Percentiles rank a stretch among this genome's conserved stretches.
phyloP scores from a whole-genome alignment of 2,113 vertebrate genomes.

The Oxyruncus cristatus region DNA sequence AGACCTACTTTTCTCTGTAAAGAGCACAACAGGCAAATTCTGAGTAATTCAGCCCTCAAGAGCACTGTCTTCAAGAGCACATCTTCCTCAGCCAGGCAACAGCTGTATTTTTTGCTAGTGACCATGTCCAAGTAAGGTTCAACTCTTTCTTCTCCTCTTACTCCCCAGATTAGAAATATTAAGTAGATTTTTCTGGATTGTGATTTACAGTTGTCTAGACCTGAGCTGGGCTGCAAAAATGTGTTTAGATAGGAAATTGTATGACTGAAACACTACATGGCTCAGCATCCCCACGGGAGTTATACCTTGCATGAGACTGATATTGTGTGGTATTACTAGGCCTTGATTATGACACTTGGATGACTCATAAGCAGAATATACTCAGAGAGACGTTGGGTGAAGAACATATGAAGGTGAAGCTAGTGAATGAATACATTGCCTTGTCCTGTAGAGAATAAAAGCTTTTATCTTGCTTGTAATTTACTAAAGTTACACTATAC shows the following conservation, averaged over 20 bases:
- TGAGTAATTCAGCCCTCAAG: not conserved
- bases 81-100: not conserved
- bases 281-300: not conserved
- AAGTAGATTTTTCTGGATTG: not conserved
- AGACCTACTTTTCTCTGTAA: not conserved
- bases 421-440: not conserved
- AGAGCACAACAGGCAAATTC: not conserved
- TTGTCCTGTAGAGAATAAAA: not conserved
- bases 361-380: slow-evolving; percentile 11
- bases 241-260: not conserved
- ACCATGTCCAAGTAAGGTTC: not conserved
- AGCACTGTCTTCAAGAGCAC: not conserved
- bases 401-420: not conserved
- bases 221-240: not conserved
- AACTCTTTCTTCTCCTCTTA: not conserved
- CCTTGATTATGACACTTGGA: slow-evolving; percentile 6
- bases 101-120: not conserved
- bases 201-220: not conserved
- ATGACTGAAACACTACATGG: not conserved
- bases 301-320: not conserved
- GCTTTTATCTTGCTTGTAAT: not conserved
- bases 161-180: not conserved
- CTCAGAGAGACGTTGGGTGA: not conserved
- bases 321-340: not conserved
- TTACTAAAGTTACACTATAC: slow-evolving; percentile 10